phyloP scores from a whole-genome alignment of 2,797 vertebrate genomes.

The Myripristis jacobus region DNA sequence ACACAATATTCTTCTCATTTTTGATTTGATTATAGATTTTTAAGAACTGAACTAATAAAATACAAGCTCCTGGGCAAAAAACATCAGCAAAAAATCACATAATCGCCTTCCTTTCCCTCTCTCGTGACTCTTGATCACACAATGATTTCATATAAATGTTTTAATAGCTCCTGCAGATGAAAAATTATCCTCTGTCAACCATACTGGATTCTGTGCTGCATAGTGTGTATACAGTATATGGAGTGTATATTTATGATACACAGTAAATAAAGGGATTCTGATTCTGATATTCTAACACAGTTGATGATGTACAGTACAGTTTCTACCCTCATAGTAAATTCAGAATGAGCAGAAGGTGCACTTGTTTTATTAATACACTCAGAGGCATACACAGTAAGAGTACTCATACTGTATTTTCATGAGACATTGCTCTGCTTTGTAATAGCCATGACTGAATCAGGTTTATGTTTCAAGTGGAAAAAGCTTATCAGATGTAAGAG shows the following conservation, averaged over 20 bases:
- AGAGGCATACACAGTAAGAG: too few species aligned
- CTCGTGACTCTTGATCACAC: background rate
- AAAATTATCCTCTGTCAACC: constrained; percentile 1
- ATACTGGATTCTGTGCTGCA: background rate
- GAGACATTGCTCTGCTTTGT: background rate
- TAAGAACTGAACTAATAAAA: background rate
- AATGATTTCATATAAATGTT: background rate
- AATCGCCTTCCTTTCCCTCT: background rate
- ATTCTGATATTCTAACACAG: background rate
- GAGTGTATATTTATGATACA: background rate
- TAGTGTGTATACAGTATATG: background rate
- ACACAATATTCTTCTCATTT: background rate
- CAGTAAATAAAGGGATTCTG: background rate
- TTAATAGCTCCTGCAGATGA: background rate
- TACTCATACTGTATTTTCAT: background rate
- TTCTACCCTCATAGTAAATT: background rate
- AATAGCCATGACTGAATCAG: background rate
- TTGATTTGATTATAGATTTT: background rate
- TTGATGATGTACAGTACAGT: background rate
- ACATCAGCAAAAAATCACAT: background rate
- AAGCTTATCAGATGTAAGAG: constrained; percentile 42
- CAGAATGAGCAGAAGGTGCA: background rate
- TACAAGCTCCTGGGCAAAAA: background rate
- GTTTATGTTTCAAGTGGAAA: constrained; percentile 29
- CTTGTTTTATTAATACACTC: background rate